Conservation (phyloP, 2,888 invertebrate species). For the Venustoraphidia nigricollis region DNA sequence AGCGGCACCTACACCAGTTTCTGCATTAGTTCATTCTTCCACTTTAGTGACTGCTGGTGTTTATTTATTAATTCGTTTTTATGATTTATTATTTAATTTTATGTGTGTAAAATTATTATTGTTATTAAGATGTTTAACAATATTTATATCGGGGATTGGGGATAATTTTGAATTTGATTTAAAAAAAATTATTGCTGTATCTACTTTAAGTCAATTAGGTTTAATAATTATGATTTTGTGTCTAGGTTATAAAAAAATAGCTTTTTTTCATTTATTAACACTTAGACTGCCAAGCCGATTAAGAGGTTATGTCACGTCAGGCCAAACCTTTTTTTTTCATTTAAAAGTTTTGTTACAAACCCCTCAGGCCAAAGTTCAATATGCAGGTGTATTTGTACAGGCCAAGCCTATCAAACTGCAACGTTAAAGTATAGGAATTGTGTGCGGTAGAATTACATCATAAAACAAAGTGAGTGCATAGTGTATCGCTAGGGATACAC, state of each 20-base stretch:
- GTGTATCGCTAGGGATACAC: too few relatives aligned
- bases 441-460: too few relatives aligned
- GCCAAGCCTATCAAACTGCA: too few relatives aligned
- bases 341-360: too few relatives aligned
- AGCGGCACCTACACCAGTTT: constrained; percentile 61
- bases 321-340: too few relatives aligned
- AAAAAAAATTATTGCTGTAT: constrained; percentile 66
- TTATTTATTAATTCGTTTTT: constrained; percentile 58
- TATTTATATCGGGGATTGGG: constrained; percentile 41
- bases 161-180: constrained; percentile 52
- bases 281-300: too few relatives aligned
- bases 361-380: too few relatives aligned
- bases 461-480: too few relatives aligned
- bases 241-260: constrained; percentile 34
- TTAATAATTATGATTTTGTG: constrained; percentile 53
- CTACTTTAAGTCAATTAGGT: constrained; percentile 59
- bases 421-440: too few relatives aligned
- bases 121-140: constrained; percentile 38
- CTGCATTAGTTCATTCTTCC: constrained; percentile 63
- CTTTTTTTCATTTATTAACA: constrained; percentile 60
- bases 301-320: too few relatives aligned
- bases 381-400: too few relatives aligned
- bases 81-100: constrained; percentile 28
- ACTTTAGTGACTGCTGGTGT: constrained; percentile 61
- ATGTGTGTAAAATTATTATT: constrained; percentile 36